Evolutionary conservation across 2,888 invertebrate species (phyloP), one percentile per base, ranked within the genome.

Genomic region (Lymantria monacha): DNA sequence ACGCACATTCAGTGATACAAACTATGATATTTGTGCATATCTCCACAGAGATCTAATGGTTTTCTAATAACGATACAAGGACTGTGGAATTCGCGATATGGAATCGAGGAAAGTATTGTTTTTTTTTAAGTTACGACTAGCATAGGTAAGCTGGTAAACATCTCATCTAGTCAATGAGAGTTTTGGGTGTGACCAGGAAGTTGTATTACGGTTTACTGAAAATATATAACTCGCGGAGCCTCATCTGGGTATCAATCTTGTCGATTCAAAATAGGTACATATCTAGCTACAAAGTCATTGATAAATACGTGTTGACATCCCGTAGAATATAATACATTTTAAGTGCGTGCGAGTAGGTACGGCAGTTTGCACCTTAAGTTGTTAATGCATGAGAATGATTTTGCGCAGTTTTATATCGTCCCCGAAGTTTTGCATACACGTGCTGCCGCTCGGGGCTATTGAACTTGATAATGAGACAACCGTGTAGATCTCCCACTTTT

Each of bases 71-170:
- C 79, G 66, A 76, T 74, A 77, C 76, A 74, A 85, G 89, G 84
- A 90, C 88, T 85, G 76, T 82, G 87, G 79, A 85, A 79, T 80
- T 80, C 76, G 72, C 78, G 76, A 83, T 64, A 91, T 91, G 90
- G 90, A 90, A 80, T 81, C 89, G 69, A 91, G 90, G 90, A 90
- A 90, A 91, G 90, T 91, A 90, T 89, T 81, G 83, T 81, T 72
- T 74, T 63, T n/a, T n/a, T 69, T 56, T 58, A 57, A 61, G 57
- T 51, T 33, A 57, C 47, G 12, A 48, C 51, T 47, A 59, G 33
- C 50, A 13, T 33, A 33, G 13, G 44, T 43, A 30, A 48, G 49
- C 59, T 59, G 13, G 12, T 57, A 60, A 61, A 22, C 5, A 22
- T 22, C 22, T 22, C 22, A 22, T 22, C 22, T 5, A 22, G 22